Evolutionary conservation across 35 echinoderm and acorn worm genomes (phyloP), one percentile per base, ranked within the genome.

Genomic region (Apostichopus californicus): DNA sequence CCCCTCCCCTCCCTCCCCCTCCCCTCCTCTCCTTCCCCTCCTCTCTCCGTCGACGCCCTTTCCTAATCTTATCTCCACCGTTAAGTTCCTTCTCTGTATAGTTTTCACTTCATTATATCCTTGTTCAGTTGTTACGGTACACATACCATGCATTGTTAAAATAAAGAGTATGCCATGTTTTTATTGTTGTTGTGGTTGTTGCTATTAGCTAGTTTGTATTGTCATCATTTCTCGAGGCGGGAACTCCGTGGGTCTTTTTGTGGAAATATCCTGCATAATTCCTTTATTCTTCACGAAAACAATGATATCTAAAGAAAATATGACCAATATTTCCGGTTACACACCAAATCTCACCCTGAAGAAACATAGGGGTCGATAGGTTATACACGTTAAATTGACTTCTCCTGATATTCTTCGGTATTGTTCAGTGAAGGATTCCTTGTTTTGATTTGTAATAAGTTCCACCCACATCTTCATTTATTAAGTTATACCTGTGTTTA

Each of bases 401-500:
- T 68, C 64, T 20, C 18, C 7, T 75, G 71, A 10, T 75, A 75
- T 75, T 46, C 34, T 46, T 46, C 34, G 34, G 34, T 46, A 46
- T 61, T 75, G 21, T 22, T 7, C 8, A 75, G 71, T 22, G 17
- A 75, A n/a, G 15, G 17, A 7, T 75, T 75, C 71, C 17, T 20
- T 75, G 71, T 75, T 75, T 75, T 75, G 71, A 20, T 75, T 75
- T 75, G 71, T n/a, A 75, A 75, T 75, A 14, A 75, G 71, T 75
- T 75, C 15, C 71, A 7, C 71, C 71, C 71, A 75, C 71, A 75
- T 22, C 71, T 75, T 75, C 71, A 75, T 75, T 75, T 75, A 75
- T 75, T 22, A 22, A 75, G 71, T 75, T 75, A 75, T 75, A 75
- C 6, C 71, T 20, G 71, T 22, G 71, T 61, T 18, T 75, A 18